Base-by-base conservation (phyloP, 2,888 invertebrate species). In the Chymomyza procnemis region DNA sequence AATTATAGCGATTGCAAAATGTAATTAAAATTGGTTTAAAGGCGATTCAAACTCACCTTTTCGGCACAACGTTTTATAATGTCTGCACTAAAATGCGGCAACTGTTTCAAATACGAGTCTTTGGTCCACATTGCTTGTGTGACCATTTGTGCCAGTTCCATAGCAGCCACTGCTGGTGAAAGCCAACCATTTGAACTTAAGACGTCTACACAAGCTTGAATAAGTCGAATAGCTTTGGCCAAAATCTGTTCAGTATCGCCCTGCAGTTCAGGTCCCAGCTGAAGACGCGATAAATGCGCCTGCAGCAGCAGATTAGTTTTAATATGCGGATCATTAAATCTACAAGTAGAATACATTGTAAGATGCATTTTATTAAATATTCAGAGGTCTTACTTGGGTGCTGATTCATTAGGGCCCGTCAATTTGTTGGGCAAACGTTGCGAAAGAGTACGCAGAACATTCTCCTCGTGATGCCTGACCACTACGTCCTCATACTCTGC, bases 51-150 rank as follows among this genome's bases (percentile, higher is more conserved):
- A 26, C 34, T 9, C 61, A 90, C 91, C 78, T 97, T 97, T 19
- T 97, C 98, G 0, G 96, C 93, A 89, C 98, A 98, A 5, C 97
- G 92, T 88, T 97, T 96, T 75, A 99, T 95, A 65, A 97, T 94
- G 0, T 98, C 99, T 0, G 93, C 89, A 3, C 94, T 95, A 91
- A 99, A 99, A 92, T 99, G 99, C 1, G 99, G 99, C 89, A 99
- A 91, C 89, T 99, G 99, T 72, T 98, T 95, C 71, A 99, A 93
- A 89, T 99, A 98, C 0, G 98, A 97, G 92, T 99, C 99, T 91
- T 98, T 99, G 87, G 96, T 97, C 98, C 99, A 99, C 98, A 99
- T 98, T 9, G 99, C 99, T 92, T 99, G 99, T 0, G 99, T 99
- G 2, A 97, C 97, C 99, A 99, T 99, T 92, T 99, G 99, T 0